Percentiles rank a stretch among this genome's conserved stretches.
Evolutionary conservation across 2,113 vertebrate species (phyloP).

Genomic region (Prinia subflava): DNA sequence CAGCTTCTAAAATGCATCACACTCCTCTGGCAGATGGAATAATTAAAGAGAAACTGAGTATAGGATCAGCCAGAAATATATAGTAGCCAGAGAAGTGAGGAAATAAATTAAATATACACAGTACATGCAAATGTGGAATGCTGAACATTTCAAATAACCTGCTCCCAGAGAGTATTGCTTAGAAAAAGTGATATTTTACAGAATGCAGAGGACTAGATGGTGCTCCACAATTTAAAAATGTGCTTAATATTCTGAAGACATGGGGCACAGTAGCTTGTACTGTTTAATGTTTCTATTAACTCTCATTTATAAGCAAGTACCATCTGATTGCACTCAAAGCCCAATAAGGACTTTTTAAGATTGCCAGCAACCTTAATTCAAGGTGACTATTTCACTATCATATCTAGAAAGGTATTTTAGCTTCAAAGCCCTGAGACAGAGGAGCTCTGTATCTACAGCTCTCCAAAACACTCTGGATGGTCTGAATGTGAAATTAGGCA

Average conservation of each 20-base stretch:
- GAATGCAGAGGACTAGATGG: not conserved
- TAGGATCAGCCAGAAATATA: not conserved
- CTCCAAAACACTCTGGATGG: not conserved
- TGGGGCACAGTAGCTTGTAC: not conserved
- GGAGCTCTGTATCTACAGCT: not conserved
- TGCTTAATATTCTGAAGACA: constrained; percentile 26
- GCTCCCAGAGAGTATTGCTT: not conserved
- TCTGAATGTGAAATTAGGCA: not conserved
- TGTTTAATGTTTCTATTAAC: constrained; percentile 43
- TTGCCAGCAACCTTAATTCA: constrained; percentile 27
- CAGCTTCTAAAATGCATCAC: constrained; percentile 25
- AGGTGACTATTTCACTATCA: not conserved
- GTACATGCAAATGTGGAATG: not conserved
- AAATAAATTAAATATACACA: constrained; percentile 35
- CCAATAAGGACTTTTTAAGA: not conserved
- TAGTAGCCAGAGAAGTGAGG: not conserved
- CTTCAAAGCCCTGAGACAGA: not conserved
- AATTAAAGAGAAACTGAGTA: constrained; percentile 46
- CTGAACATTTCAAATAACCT: constrained; percentile 2
- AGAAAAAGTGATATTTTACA: not conserved
- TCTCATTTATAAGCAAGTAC: constrained; percentile 57
- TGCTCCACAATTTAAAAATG: constrained; percentile 1
- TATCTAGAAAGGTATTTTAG: not conserved
- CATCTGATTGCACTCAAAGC: constrained; percentile 39
- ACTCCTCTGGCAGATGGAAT: constrained; percentile 18